These are phyloP conservation scores for Rhopalosiphum maidis DNA, from an alignment of 1,140 invertebrate species.

Conservation along the genomic window DNA sequence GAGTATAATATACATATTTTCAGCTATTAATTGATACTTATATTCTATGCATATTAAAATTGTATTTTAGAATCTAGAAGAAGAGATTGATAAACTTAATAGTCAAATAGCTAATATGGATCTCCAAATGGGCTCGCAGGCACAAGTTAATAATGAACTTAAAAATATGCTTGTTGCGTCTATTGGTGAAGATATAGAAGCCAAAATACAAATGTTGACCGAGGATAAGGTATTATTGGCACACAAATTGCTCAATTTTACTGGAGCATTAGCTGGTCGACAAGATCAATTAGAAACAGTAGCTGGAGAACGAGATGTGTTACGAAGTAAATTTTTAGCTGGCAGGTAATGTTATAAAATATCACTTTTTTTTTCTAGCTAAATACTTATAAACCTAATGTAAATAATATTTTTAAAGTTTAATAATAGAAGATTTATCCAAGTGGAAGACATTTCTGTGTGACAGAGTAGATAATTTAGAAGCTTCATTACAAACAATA, in stretches of 20 bases:
- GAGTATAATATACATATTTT: neutral
- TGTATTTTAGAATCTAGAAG: slow-evolving; percentile 62
- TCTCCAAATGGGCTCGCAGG: slow-evolving; percentile 76
- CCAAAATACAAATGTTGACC: slow-evolving; percentile 83
- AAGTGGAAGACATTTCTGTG: slow-evolving; percentile 80
- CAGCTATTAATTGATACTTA: neutral
- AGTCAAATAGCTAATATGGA: slow-evolving; percentile 72
- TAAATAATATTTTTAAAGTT: slow-evolving; percentile 66
- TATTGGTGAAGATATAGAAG: slow-evolving; percentile 91
- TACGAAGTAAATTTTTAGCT: slow-evolving; percentile 93
- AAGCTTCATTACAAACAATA: slow-evolving; percentile 13
- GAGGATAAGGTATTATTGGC: slow-evolving; percentile 91
- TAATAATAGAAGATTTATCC: slow-evolving; percentile 89
- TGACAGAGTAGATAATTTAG: slow-evolving; percentile 22
- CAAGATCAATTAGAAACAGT: slow-evolving; percentile 92
- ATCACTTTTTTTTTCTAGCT: neutral
- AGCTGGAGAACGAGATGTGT: slow-evolving; percentile 92
- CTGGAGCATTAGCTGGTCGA: slow-evolving; percentile 82
- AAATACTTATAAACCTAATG: neutral
- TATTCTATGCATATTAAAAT: neutral
- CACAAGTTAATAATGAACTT: slow-evolving; percentile 85
- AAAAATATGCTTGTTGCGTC: slow-evolving; percentile 92
- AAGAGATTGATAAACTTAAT: slow-evolving; percentile 68
- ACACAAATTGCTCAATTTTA: slow-evolving; percentile 81
- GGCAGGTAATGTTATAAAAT: slow-evolving; percentile 71